phyloP scores from a whole-genome alignment of 2,797 vertebrate genomes.

The Poeciliopsis presidionis region DNA sequence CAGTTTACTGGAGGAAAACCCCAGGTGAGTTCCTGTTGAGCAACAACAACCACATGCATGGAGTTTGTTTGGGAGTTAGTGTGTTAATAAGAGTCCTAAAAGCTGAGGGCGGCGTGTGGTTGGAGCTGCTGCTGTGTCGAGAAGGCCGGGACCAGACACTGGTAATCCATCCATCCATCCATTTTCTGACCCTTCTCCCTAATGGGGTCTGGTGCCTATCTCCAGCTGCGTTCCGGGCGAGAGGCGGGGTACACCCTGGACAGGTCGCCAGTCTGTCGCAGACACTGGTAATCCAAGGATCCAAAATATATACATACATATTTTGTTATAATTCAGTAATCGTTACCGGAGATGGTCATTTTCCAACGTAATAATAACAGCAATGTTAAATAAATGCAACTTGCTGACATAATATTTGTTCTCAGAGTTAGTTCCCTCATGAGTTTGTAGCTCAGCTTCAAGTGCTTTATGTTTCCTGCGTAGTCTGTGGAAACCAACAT shows the following conservation, averaged over 20 bases:
- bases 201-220: too few species aligned
- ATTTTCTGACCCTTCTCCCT: too few species aligned
- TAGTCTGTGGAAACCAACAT: background rate
- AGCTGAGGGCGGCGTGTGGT: conserved; percentile 45
- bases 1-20: conserved; percentile 43
- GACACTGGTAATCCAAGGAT: background rate
- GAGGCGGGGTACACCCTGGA: too few species aligned
- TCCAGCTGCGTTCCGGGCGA: too few species aligned
- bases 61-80: conserved; percentile 49
- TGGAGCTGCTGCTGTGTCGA: conserved; percentile 19
- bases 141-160: background rate
- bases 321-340: background rate
- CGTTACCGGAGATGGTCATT: background rate
- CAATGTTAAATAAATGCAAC: conserved; percentile 4
- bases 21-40: conserved; percentile 58
- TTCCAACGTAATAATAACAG: background rate
- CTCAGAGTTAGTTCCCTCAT: background rate
- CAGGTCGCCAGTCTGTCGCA: too few species aligned
- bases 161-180: too few species aligned
- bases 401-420: background rate
- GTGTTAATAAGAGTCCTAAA: conserved; percentile 41
- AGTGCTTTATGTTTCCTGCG: conserved; percentile 55
- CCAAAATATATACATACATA: background rate
- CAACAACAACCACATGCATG: conserved; percentile 25
- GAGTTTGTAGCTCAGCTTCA: background rate